Percentiles rank a stretch among this genome's conserved stretches.
phyloP scores from a whole-genome alignment of 30 jellyfish, hydroid and myxozoan species.

The Hydractinia echinata region DNA sequence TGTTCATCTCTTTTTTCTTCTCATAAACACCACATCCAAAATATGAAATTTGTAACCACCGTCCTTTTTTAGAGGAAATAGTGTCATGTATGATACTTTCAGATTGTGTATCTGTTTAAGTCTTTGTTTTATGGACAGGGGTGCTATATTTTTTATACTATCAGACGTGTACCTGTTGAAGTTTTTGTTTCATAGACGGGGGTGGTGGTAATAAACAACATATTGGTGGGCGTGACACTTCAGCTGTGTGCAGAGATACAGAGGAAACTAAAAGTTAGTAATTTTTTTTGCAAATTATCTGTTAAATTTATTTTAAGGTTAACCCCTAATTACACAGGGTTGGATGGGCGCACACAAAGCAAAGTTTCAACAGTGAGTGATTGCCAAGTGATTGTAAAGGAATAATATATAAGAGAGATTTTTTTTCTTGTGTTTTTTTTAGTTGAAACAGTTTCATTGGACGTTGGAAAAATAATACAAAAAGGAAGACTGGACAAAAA shows the following conservation, averaged over 20 bases:
- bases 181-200: slow-evolving; percentile 44
- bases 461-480: slow-evolving; percentile 95
- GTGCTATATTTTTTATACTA: too few species aligned
- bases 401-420: background rate
- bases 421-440: background rate
- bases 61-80: too few species aligned
- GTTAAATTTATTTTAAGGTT: too few species aligned
- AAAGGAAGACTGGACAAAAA: slow-evolving; percentile 78
- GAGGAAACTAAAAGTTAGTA: slow-evolving; percentile 87
- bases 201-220: slow-evolving; percentile 96
- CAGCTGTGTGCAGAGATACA: slow-evolving; percentile 91
- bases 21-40: background rate
- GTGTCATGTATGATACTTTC: too few species aligned
- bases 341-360: too few species aligned
- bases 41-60: background rate
- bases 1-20: background rate
- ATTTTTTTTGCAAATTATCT: background rate
- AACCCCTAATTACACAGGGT: too few species aligned
- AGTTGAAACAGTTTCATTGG: slow-evolving; percentile 84
- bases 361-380: background rate
- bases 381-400: background rate
- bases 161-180: too few species aligned
- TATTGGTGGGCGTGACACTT: slow-evolving; percentile 78
- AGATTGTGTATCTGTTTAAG: too few species aligned
- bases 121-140: too few species aligned